A percentile compares a stretch with the other conserved stretches of the same genome.
phyloP scores from a whole-genome alignment of 1,140 invertebrate species.

The Drosophila serrata region DNA sequence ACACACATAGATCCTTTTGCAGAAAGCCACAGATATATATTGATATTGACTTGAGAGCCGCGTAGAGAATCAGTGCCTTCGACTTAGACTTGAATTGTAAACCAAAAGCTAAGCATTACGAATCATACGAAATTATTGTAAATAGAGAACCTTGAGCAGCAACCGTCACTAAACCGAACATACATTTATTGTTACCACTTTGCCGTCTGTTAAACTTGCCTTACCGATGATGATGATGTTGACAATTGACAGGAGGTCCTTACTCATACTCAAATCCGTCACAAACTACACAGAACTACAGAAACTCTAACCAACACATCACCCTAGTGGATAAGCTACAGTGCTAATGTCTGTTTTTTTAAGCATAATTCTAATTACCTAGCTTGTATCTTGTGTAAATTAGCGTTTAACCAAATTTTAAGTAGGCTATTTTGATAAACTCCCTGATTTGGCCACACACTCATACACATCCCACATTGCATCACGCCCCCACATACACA shows the following conservation, averaged over 20 bases:
- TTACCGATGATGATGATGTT: slow-evolving; percentile 63
- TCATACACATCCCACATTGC: slow-evolving; percentile 32
- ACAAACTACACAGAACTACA: slow-evolving; percentile 44
- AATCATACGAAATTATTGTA: slow-evolving; percentile 40
- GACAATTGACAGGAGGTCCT: slow-evolving; percentile 21
- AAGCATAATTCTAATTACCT: slow-evolving; percentile 71
- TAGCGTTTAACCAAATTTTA: slow-evolving; percentile 82
- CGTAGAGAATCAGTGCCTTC: slow-evolving; percentile 75
- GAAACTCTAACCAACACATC: slow-evolving; percentile 44
- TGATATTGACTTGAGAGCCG: slow-evolving; percentile 45
- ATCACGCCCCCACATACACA: slow-evolving; percentile 31
- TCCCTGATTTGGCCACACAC: slow-evolving; percentile 55
- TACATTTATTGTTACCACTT: slow-evolving; percentile 47
- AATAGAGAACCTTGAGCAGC: slow-evolving; percentile 49
- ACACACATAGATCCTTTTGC: not conserved
- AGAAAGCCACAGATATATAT: slow-evolving; percentile 37
- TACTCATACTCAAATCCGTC: slow-evolving; percentile 67
- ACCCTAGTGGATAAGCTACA: slow-evolving; percentile 64
- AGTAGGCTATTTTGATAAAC: slow-evolving; percentile 68
- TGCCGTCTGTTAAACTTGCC: slow-evolving; percentile 76
- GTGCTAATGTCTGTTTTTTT: slow-evolving; percentile 67
- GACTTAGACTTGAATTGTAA: slow-evolving; percentile 73
- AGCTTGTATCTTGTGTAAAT: slow-evolving; percentile 81
- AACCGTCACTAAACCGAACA: slow-evolving; percentile 52
- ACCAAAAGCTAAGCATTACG: slow-evolving; percentile 56